These are phyloP conservation scores for Papilio demoleus DNA, from an alignment of 2,888 invertebrate genomes.

Conservation along the genomic window DNA sequence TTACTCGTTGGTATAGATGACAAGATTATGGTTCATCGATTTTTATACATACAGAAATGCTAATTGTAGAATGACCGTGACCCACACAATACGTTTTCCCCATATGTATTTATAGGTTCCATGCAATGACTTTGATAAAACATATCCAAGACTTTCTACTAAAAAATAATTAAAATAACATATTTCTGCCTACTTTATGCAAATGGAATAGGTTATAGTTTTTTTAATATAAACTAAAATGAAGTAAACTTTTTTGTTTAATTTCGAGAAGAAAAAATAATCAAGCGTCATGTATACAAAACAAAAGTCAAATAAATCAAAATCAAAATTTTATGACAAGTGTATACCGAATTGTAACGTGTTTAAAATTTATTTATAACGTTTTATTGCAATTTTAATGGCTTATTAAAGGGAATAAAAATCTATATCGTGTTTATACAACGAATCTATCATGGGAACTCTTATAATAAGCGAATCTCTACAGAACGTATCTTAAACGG, in stretches of 20 bases:
- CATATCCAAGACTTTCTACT: neutral
- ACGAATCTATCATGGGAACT: constrained; percentile 18
- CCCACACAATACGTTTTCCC: constrained; percentile 35
- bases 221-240: neutral
- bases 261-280: neutral
- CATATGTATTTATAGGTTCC: constrained; percentile 1
- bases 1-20: neutral
- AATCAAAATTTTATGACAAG: constrained; percentile 35
- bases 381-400: constrained; percentile 25
- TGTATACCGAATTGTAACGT: constrained; percentile 29
- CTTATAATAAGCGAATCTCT: neutral
- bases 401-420: constrained; percentile 26
- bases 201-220: neutral
- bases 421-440: neutral
- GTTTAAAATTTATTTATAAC: constrained; percentile 18
- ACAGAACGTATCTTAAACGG: neutral
- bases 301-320: constrained; percentile 30
- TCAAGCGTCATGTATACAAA: constrained; percentile 22
- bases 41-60: constrained; percentile 14
- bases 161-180: neutral
- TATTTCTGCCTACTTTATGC: neutral
- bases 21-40: constrained; percentile 11
- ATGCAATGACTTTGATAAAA: constrained; percentile 19
- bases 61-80: constrained; percentile 40
- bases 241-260: neutral